phyloP scores from a whole-genome alignment of 2,888 invertebrate species.

The Calliscelio sp. region DNA sequence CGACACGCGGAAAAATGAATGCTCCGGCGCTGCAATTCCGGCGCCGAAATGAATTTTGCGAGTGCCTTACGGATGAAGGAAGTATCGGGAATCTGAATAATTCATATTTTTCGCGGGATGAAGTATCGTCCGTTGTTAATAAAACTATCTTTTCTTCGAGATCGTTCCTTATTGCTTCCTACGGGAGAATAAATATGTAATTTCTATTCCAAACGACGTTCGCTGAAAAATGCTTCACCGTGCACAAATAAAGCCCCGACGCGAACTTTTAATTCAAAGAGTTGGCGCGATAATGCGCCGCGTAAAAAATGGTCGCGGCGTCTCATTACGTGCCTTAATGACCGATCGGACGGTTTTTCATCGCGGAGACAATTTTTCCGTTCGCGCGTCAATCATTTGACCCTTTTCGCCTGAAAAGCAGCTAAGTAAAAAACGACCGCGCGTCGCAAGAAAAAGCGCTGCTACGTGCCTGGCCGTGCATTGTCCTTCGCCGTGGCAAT shows the following conservation, averaged over 20 bases:
- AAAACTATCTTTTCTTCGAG: conserved; percentile 38
- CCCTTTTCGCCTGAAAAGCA: conserved; percentile 45
- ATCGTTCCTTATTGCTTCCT: conserved; percentile 50
- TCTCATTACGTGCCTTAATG: conserved; percentile 61
- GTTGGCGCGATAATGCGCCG: conserved; percentile 26
- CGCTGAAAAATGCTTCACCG: conserved; percentile 48
- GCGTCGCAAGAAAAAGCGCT: conserved; percentile 61
- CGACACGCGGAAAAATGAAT: conserved; percentile 35
- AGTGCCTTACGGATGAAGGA: background rate
- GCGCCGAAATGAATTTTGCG: conserved; percentile 47
- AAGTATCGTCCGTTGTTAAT: conserved; percentile 31
- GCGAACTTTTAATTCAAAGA: conserved; percentile 46
- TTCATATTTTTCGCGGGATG: conserved; percentile 27
- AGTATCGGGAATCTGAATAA: conserved; percentile 37
- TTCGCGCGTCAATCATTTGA: conserved; percentile 48
- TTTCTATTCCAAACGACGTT: conserved; percentile 57
- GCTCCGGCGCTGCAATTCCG: background rate
- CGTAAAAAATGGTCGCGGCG: conserved; percentile 37
- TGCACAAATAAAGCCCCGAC: conserved; percentile 36
- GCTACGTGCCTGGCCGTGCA: conserved; percentile 46
- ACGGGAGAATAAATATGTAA: conserved; percentile 58
- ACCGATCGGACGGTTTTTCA: conserved; percentile 49
- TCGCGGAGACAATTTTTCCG: conserved; percentile 39
- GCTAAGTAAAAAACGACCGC: conserved; percentile 50
- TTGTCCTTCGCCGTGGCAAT: conserved; percentile 51